phyloP scores from a whole-genome alignment of 2,888 invertebrate genomes.

The Pristionchus japonicus region DNA sequence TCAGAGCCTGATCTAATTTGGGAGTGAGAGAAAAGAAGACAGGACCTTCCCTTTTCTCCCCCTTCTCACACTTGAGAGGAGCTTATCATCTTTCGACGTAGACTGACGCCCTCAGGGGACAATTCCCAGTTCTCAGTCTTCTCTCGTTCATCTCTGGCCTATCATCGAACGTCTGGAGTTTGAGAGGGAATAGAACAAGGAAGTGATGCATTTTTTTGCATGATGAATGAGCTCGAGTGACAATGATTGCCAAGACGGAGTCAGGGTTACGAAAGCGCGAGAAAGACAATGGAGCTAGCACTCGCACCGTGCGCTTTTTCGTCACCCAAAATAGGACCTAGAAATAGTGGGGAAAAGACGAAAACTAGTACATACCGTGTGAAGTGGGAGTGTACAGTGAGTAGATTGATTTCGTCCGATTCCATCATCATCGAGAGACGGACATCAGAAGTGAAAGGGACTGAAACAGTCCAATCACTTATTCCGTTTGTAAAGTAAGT shows the following conservation, averaged over 20 bases:
- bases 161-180: background rate
- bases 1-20: conserved; percentile 32
- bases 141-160: no score
- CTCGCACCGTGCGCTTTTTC: background rate
- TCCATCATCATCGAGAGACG: background rate
- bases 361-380: background rate
- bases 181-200: background rate
- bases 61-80: background rate
- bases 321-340: background rate
- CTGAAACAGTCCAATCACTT: background rate
- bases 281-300: background rate
- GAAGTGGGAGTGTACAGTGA: conserved; percentile 18
- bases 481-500: no score
- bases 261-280: background rate
- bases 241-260: background rate
- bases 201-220: background rate
- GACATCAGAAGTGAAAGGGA: background rate
- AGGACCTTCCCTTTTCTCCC: background rate
- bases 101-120: no score
- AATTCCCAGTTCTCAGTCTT: no score
- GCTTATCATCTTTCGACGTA: no score
- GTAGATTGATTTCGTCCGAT: background rate
- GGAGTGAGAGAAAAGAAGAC: conserved; percentile 19
- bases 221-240: background rate
- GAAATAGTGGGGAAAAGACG: background rate